phyloP scores from a whole-genome alignment of 2,888 invertebrate genomes.

The Parnassius smintheus region DNA sequence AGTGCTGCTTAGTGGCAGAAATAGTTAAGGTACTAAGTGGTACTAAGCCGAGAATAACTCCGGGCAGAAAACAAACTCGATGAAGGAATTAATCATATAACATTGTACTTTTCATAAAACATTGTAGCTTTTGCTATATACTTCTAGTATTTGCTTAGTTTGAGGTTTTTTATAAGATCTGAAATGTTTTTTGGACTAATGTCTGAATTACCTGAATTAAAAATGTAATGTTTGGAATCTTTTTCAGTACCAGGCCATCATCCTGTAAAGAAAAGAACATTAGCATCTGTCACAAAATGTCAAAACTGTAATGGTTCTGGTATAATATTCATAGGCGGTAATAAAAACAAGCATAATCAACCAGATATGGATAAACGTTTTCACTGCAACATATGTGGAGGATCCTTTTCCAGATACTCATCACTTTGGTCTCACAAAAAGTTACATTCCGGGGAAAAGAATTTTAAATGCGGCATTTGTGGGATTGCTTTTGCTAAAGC shows the following conservation, averaged over 20 bases:
- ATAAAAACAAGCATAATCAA: slow-evolving; percentile 81
- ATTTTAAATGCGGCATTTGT: slow-evolving; percentile 93
- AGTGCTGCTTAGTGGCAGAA: too few relatives aligned
- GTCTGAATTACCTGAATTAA: too few relatives aligned
- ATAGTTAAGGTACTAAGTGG: too few relatives aligned
- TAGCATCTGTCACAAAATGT: slow-evolving; percentile 92
- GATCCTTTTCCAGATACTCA: slow-evolving; percentile 90
- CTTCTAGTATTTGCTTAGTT: too few relatives aligned
- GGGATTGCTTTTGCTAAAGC: slow-evolving; percentile 94
- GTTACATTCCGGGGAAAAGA: slow-evolving; percentile 90
- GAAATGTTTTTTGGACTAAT: too few relatives aligned
- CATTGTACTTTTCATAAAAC: too few relatives aligned
- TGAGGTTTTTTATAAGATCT: too few relatives aligned
- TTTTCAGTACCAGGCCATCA: slow-evolving; percentile 81
- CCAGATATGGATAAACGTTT: slow-evolving; percentile 89
- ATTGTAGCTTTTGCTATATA: too few relatives aligned
- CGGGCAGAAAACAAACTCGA: too few relatives aligned
- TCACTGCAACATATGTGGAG: slow-evolving; percentile 93
- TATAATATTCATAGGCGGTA: slow-evolving; percentile 88
- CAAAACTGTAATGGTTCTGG: slow-evolving; percentile 95
- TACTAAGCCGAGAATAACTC: too few relatives aligned
- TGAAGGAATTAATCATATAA: too few relatives aligned
- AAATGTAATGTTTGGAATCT: not conserved
- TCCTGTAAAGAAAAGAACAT: slow-evolving; percentile 91
- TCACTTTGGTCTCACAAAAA: slow-evolving; percentile 95